Percentiles rank a stretch among this genome's conserved stretches.
These are phyloP conservation scores for Lerista edwardsae DNA, from an alignment of 2,797 vertebrate genomes.

Conservation along the genomic window DNA sequence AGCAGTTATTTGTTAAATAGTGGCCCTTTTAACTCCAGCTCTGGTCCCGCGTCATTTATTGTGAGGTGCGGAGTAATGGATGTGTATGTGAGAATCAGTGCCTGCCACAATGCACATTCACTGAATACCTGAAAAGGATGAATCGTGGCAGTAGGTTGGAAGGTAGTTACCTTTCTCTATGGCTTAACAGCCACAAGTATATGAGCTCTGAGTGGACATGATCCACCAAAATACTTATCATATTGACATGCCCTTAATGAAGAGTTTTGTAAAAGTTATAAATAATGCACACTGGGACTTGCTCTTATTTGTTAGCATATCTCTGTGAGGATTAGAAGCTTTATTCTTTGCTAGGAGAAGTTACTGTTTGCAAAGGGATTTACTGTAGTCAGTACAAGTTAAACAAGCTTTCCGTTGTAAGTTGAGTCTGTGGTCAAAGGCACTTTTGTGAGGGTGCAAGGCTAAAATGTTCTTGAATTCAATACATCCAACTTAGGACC, in stretches of 20 bases:
- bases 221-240: not conserved
- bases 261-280: constrained; percentile 29
- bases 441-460: constrained; percentile 49
- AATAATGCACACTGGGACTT: constrained; percentile 39
- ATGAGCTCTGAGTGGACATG: too few species aligned
- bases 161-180: not conserved
- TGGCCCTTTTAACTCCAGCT: too few species aligned
- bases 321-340: constrained; percentile 29
- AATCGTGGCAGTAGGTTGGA: too few species aligned
- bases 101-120: too few species aligned
- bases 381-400: constrained; percentile 33
- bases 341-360: constrained; percentile 39
- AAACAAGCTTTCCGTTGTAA: constrained; percentile 46
- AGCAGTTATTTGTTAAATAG: too few species aligned
- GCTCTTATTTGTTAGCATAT: constrained; percentile 33
- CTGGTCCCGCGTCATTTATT: too few species aligned
- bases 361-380: constrained; percentile 48
- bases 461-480: constrained; percentile 37
- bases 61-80: too few species aligned
- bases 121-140: too few species aligned
- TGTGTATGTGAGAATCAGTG: too few species aligned
- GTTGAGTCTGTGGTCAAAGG: constrained; percentile 45
- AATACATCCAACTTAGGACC: constrained; percentile 9
- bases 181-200: not conserved
- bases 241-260: not conserved